These are phyloP conservation scores for Leptopilina drosophilae DNA, from an alignment of 2,888 invertebrate species.

Conservation along the genomic window DNA sequence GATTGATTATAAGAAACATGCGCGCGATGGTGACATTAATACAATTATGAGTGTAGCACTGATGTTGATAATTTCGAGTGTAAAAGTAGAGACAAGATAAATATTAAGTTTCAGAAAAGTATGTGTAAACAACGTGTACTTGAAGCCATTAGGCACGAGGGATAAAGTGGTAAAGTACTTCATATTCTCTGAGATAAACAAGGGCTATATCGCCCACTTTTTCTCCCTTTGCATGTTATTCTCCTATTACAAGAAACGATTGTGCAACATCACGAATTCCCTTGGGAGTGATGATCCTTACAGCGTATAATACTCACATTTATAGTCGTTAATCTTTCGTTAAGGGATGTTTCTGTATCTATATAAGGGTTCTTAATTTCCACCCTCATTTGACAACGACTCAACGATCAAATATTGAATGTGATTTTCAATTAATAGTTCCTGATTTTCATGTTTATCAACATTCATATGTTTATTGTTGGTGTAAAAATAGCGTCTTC, in stretches of 20 bases:
- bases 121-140: conserved; percentile 37
- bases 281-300: conserved; percentile 18
- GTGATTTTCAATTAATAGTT: neutral
- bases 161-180: conserved; percentile 39
- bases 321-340: conserved; percentile 28
- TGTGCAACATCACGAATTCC: conserved; percentile 36
- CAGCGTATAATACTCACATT: conserved; percentile 35
- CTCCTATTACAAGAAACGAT: conserved; percentile 16
- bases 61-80: neutral
- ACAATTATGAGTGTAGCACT: neutral
- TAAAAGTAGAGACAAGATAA: conserved; percentile 16
- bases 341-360: conserved; percentile 25
- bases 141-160: conserved; percentile 27
- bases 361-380: neutral
- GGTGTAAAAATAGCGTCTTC: too few species aligned
- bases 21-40: too few species aligned
- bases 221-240: conserved; percentile 31
- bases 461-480: neutral
- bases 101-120: conserved; percentile 39
- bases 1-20: too few species aligned
- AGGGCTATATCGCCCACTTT: conserved; percentile 15
- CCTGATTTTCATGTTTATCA: too few species aligned
- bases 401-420: neutral
- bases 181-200: conserved; percentile 27
- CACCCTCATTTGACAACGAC: conserved; percentile 19